A percentile compares a stretch with the other conserved stretches of the same genome.
Conservation (phyloP, 92 coral and sea anemone genomes). For the Zoanthus gigantus region DNA sequence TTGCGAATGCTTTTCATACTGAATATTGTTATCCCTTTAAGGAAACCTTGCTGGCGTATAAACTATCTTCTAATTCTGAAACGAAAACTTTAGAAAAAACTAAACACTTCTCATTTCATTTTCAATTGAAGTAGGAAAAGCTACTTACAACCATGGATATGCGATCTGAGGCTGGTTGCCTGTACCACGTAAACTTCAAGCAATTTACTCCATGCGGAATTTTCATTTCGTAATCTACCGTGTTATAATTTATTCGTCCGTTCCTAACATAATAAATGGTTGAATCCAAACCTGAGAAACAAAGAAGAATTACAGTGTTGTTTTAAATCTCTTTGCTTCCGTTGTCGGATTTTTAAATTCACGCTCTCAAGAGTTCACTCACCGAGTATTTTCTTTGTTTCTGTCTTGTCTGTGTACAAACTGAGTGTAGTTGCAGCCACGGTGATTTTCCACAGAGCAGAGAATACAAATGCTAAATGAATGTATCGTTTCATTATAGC, state of each 20-base stretch:
- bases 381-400: slow-evolving; percentile 93
- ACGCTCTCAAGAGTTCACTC: slow-evolving; percentile 32
- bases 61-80: not conserved
- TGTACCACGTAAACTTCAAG: slow-evolving; percentile 84
- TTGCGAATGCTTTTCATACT: not conserved
- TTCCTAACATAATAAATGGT: slow-evolving; percentile 80
- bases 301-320: not conserved
- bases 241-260: slow-evolving; percentile 76
- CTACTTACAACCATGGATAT: not conserved
- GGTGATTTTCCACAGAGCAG: slow-evolving; percentile 24
- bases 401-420: slow-evolving; percentile 86
- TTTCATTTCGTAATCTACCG: slow-evolving; percentile 77
- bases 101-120: not conserved
- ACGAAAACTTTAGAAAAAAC: not conserved
- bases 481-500: slow-evolving; percentile 36
- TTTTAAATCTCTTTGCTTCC: slow-evolving; percentile 12
- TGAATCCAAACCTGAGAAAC: slow-evolving; percentile 74
- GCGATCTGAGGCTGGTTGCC: slow-evolving; percentile 15
- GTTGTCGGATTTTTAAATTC: not conserved
- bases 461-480: slow-evolving; percentile 17
- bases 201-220: slow-evolving; percentile 82
- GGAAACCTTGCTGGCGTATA: not conserved
- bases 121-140: not conserved
- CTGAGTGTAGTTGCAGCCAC: slow-evolving; percentile 48
- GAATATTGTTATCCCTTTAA: not conserved